Evolutionary conservation across 2,797 vertebrate genomes (phyloP), one percentile per base, ranked within the genome.

Genomic region (Adelosebastes latens): DNA sequence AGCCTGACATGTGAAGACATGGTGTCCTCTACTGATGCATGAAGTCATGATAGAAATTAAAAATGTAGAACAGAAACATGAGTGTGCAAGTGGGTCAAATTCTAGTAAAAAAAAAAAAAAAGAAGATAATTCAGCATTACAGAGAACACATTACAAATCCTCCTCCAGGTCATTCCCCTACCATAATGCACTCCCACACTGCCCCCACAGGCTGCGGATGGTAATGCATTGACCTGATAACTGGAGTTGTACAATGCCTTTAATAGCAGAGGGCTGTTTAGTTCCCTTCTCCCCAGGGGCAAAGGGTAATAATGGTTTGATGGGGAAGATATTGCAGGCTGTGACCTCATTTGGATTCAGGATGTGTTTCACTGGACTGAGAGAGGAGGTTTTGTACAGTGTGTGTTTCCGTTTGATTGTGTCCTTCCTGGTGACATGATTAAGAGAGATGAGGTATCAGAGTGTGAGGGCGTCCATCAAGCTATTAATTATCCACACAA

Each of bases 281-380:
- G 86, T 88, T 87, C 64, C 55, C 79, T 88, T 87, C 59, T 84
- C 80, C 89, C 90, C 68, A 65, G 81, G 88, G 91, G 64, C 83
- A 89, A 82, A 92, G 88, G 81, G 87, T 91, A 92, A 92, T 91
- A 92, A 94, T 88, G 89, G 86, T 86, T 84, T 85, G 88, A 92
- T 89, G 88, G 85, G 73, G 82, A 91, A 86, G 89, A 93, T 88
- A 91, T 91, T 87, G 87, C 87, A 85, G 81, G 82, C 89, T 87
- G 80, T 93, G 92, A 93, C 94, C 90, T 93, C 83, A 88, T 93
- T 93, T 88, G 64, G 77, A 88, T 91, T 89, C 86, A 85, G 85
- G 80, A 79, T 87, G 83, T 90, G 86, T 93, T 90, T 88, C 83
- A 72, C 55, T 75, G 78, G 80, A 85, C 79, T 86, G 39, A 71